Evolutionary conservation across 2,797 vertebrate species (phyloP).

Genomic region (Pseudotriccus pelzelni): DNA sequence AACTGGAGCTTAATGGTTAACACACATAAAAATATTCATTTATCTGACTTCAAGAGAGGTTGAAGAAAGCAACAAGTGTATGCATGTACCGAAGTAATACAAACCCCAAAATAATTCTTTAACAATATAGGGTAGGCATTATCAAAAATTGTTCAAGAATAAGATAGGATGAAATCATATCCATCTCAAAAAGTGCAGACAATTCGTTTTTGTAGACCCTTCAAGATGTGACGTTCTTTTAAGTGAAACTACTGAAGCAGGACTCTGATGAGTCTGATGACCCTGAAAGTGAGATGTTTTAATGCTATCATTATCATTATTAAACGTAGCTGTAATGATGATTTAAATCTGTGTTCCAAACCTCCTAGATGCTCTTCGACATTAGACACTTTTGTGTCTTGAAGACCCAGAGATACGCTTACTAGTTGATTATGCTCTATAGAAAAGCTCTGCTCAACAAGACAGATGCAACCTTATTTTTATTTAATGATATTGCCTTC

Average conservation of each 20-base stretch:
- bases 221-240: not conserved
- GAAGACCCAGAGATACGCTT: constrained; percentile 20
- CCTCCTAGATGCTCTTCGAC: constrained; percentile 38
- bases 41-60: not conserved
- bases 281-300: constrained; percentile 33
- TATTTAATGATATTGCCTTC: constrained; percentile 32
- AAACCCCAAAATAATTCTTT: not conserved
- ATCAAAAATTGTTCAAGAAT: not conserved
- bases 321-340: not conserved
- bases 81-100: not conserved
- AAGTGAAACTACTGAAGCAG: constrained; percentile 10
- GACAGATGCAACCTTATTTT: constrained; percentile 34
- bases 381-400: constrained; percentile 61
- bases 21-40: not conserved
- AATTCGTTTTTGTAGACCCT: constrained; percentile 2
- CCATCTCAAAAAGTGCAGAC: not conserved
- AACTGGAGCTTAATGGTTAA: not conserved
- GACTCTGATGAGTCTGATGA: constrained; percentile 46
- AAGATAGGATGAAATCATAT: not conserved
- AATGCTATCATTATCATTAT: constrained; percentile 49
- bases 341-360: constrained; percentile 29
- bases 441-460: constrained; percentile 41
- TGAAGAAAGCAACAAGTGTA: not conserved
- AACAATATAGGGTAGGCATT: not conserved
- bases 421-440: constrained; percentile 24